These are phyloP conservation scores for Clarias laeviceps DNA, from an alignment of 2,797 vertebrate genomes.

Conservation along the genomic window DNA sequence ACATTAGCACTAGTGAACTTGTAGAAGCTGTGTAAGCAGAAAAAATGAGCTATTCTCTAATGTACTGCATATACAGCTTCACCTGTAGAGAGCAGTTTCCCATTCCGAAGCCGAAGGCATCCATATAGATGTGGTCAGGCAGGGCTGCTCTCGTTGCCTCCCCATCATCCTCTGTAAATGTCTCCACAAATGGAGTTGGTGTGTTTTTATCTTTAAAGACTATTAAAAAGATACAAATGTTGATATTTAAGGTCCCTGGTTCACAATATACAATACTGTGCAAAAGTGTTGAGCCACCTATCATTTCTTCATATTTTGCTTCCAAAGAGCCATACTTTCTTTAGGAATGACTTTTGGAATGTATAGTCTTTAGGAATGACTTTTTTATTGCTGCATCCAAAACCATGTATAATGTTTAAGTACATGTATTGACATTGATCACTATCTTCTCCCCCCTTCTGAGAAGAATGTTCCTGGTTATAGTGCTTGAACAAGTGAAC, in stretches of 20 bases:
- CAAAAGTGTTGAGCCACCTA: not conserved
- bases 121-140: conserved; percentile 96
- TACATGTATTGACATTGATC: conserved; percentile 81
- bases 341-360: no score
- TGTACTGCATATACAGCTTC: not conserved
- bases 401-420: not conserved
- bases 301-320: no score
- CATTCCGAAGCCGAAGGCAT: conserved; percentile 98
- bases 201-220: conserved; percentile 95
- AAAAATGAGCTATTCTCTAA: not conserved
- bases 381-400: not conserved
- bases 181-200: conserved; percentile 87
- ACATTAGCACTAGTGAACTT: no score
- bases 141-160: conserved; percentile 83
- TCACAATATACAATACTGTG: not conserved
- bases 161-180: conserved; percentile 86
- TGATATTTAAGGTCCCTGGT: not conserved
- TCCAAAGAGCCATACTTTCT: no score
- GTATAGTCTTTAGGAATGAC: no score
- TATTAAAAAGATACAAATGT: conserved; percentile 56
- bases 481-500: conserved; percentile 77
- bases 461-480: conserved; percentile 96
- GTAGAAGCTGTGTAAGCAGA: not conserved
- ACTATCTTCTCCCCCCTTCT: conserved; percentile 94
- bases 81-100: conserved; percentile 99